Evolutionary conservation across 1,140 invertebrate genomes (phyloP).

Genomic region (Drosophila carrolli): DNA sequence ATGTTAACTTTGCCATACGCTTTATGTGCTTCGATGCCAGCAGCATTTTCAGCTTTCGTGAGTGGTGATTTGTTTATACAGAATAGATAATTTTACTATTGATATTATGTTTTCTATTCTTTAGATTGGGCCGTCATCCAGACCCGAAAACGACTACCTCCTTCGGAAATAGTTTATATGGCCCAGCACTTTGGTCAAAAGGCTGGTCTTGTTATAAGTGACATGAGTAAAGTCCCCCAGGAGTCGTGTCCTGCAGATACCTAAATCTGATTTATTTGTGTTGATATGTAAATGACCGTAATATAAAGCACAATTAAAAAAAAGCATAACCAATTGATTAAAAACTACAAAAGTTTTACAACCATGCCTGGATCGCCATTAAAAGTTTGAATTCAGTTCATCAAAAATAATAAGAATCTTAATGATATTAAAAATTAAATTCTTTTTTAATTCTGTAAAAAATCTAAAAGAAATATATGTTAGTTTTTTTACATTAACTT

Average conservation of each 20-base stretch:
- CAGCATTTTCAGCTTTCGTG: slow-evolving; percentile 31
- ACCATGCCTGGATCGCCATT: neutral
- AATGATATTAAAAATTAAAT: no score
- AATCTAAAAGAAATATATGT: no score
- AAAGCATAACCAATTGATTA: neutral
- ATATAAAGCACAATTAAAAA: no score
- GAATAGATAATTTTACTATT: neutral
- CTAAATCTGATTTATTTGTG: neutral
- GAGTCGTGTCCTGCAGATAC: slow-evolving; percentile 25
- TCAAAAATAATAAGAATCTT: no score
- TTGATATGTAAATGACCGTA: neutral
- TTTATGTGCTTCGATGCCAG: slow-evolving; percentile 37
- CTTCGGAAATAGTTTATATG: neutral
- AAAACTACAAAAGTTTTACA: no score
- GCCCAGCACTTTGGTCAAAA: slow-evolving; percentile 4
- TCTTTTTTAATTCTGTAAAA: no score
- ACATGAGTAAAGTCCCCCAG: slow-evolving; percentile 24
- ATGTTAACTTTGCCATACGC: slow-evolving; percentile 33
- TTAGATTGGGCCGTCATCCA: slow-evolving; percentile 39
- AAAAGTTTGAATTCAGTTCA: no score
- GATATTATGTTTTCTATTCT: neutral
- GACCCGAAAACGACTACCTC: slow-evolving; percentile 11
- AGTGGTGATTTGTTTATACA: neutral
- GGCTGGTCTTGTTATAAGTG: neutral
- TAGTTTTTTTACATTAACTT: no score